Base-by-base conservation (phyloP, 2,797 vertebrate species). In the Acipenser transmontanus region DNA sequence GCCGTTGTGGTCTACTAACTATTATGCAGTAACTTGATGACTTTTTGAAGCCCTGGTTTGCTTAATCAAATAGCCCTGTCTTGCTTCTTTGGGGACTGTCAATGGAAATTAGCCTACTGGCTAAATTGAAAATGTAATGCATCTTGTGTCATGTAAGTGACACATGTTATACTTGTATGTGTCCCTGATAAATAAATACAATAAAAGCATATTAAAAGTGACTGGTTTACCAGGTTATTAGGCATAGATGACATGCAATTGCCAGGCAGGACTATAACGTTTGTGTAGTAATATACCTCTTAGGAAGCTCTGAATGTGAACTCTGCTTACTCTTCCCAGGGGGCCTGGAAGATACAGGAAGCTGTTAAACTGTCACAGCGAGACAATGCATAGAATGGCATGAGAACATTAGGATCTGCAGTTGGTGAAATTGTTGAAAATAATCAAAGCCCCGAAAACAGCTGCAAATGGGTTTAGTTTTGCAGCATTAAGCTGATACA, bases 361-460 rank as follows among this genome's bases (percentile, higher is more conserved):
- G 85, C 83, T 81, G 85, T 88, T 90, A 87, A 87, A 86, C 89
- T 92, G 88, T 89, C 87, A 84, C 82, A 80, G 77, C 82, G 80
- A 85, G 65, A 70, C 72, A 57, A 69, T 63, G 66, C 61, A 67
- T 54, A 9, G n/a, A 54, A 8, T 54, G 52, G 52, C 52, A 9
- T 9, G 52, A 54, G 52, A 54, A 81, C 82, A 73, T 70, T 79
- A 65, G 72, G 47, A 77, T 65, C 77, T 80, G 79, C 76, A 84
- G 85, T 86, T 85, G 83, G 78, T 65, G 74, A 76, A 75, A 84
- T 83, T 82, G 82, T 84, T 72, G 76, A 78, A 81, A 79, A 86
- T 76, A 85, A 83, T 80, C 77, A 85, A 78, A 86, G 81, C 57
- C 65, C 74, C 73, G 63, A 61, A 82, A 88, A 84, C 81, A 87